Percentiles rank a stretch among this genome's conserved stretches.
Evolutionary conservation across 1,140 invertebrate genomes (phyloP).

Genomic region (Atta cephalotes): DNA sequence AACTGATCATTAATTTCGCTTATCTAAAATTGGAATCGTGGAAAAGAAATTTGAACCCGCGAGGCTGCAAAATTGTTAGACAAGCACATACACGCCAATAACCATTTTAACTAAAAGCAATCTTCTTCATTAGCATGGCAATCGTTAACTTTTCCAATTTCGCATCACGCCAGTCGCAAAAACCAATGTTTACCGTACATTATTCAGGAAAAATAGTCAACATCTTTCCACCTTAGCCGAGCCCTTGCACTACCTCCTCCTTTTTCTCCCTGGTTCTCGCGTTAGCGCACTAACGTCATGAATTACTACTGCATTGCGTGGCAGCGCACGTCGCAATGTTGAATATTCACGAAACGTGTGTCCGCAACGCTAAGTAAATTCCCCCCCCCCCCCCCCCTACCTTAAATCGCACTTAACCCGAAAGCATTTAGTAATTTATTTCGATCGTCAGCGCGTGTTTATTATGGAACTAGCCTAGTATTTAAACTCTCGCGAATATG

Average conservation of each 20-base stretch:
- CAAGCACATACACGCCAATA: neutral
- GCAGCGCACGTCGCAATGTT: slow-evolving; percentile 68
- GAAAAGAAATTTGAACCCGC: neutral
- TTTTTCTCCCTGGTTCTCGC: neutral
- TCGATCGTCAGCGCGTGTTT: slow-evolving; percentile 14
- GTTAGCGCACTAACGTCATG: slow-evolving; percentile 43
- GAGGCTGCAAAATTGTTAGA: slow-evolving; percentile 11
- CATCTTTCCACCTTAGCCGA: slow-evolving; percentile 16
- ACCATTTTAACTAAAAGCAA: slow-evolving; percentile 20
- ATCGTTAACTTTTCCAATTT: slow-evolving; percentile 55
- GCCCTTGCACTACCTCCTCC: neutral
- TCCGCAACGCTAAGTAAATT: slow-evolving; percentile 56
- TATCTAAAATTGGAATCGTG: neutral
- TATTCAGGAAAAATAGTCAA: neutral
- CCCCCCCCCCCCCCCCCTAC: neutral
- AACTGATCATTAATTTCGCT: slow-evolving; percentile 1
- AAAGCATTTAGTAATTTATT: slow-evolving; percentile 34
- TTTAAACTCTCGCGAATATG: neutral
- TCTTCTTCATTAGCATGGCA: slow-evolving; percentile 31
- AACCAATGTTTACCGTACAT: neutral
- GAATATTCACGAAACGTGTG: slow-evolving; percentile 70
- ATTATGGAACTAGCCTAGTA: neutral
- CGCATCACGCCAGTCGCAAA: slow-evolving; percentile 38
- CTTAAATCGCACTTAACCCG: slow-evolving; percentile 10
- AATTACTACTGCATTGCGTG: slow-evolving; percentile 75